Conservation (phyloP, 2,797 vertebrate species). For the Pipistrellus pipistrellus region DNA sequence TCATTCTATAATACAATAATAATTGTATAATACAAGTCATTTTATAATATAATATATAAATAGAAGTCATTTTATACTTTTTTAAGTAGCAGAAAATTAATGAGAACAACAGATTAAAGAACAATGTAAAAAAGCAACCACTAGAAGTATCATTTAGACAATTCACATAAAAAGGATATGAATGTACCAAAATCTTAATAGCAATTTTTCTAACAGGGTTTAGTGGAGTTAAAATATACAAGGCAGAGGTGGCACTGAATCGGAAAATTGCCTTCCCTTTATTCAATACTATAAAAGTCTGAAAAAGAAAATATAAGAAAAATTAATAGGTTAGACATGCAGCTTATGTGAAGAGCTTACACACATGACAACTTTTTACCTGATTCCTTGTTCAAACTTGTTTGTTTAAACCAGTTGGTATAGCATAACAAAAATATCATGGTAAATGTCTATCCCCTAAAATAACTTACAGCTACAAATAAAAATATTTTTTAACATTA, state of each 20-base stretch:
- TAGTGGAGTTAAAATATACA: conserved; percentile 97
- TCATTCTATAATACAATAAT: neutral
- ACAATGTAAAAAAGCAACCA: conserved; percentile 43
- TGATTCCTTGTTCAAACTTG: conserved; percentile 42
- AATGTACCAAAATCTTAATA: conserved; percentile 98
- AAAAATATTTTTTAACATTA: neutral
- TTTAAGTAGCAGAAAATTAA: conserved; percentile 27
- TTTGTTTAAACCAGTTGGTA: conserved; percentile 35
- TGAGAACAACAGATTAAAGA: conserved; percentile 59
- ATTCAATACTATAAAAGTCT: conserved; percentile 99
- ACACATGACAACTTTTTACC: conserved; percentile 43
- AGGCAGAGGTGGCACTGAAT: conserved; percentile 97
- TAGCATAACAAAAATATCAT: neutral
- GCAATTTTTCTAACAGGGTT: conserved; percentile 97
- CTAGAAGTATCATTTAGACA: conserved; percentile 69
- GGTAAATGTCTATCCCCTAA: neutral
- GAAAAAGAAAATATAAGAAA: conserved; percentile 87
- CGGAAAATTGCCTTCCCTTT: conserved; percentile 96
- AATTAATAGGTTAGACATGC: conserved; percentile 42
- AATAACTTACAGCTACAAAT: neutral
- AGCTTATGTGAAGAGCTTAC: conserved; percentile 30
- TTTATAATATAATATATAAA: neutral
- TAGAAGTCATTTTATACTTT: neutral
- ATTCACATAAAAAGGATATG: conserved; percentile 95
- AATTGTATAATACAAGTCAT: neutral